Evolutionary conservation across 2,797 vertebrate genomes (phyloP).

Genomic region (Pseudopleuronectes americanus): DNA sequence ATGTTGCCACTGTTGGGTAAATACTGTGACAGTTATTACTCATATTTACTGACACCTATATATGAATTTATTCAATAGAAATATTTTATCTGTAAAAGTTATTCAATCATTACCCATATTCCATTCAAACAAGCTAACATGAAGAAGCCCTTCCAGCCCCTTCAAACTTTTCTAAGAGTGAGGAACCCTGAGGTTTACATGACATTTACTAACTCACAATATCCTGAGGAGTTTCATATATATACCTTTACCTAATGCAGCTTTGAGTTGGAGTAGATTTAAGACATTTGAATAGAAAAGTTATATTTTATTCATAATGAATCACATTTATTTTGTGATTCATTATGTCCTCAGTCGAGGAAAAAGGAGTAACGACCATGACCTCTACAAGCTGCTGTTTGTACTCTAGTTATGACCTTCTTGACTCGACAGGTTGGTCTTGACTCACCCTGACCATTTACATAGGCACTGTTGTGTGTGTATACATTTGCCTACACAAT

Average conservation of each 20-base stretch:
- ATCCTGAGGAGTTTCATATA: not conserved
- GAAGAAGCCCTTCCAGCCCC: too few species aligned
- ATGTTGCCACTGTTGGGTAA: constrained; percentile 2
- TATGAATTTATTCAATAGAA: too few species aligned
- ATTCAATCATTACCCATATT: too few species aligned
- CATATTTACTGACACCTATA: too few species aligned
- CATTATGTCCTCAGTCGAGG: not conserved
- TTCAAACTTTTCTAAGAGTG: too few species aligned
- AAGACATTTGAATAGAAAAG: not conserved
- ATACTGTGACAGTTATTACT: not conserved
- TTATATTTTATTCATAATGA: not conserved
- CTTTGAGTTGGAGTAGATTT: too few species aligned
- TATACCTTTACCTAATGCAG: not conserved
- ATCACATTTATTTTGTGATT: not conserved
- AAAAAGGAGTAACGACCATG: not conserved
- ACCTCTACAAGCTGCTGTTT: not conserved
- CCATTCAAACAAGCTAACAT: too few species aligned
- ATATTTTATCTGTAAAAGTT: too few species aligned
- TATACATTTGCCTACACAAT: not conserved
- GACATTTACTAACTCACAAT: too few species aligned
- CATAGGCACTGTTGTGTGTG: not conserved
- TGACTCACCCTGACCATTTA: constrained; percentile 10
- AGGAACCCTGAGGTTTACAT: too few species aligned
- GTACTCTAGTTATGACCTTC: not conserved
- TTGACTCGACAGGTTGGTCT: not conserved